phyloP scores from a whole-genome alignment of 2,888 invertebrate species.

The Eretmocerus hayati region DNA sequence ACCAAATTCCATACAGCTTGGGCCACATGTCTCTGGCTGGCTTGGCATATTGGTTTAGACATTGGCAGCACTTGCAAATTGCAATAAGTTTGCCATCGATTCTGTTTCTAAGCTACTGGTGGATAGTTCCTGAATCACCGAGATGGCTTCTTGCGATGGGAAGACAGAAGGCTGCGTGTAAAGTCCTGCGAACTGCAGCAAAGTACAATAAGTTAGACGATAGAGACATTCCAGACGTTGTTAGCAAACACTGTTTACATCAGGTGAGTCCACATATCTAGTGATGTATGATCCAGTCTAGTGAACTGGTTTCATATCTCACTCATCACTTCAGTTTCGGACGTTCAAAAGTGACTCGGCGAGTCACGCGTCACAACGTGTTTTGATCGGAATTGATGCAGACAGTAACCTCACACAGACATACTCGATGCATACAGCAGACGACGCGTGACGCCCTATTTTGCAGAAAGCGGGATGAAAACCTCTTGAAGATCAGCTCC shows the following conservation, averaged over 20 bases:
- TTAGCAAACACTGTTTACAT: slow-evolving; percentile 37
- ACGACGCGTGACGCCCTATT: too few relatives aligned
- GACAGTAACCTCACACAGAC: too few relatives aligned
- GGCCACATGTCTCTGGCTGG: slow-evolving; percentile 60
- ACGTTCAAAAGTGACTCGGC: too few relatives aligned
- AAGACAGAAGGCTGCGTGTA: slow-evolving; percentile 55
- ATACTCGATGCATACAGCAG: too few relatives aligned
- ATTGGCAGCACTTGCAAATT: slow-evolving; percentile 63
- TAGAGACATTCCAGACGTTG: slow-evolving; percentile 37
- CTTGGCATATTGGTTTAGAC: slow-evolving; percentile 59
- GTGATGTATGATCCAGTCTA: too few relatives aligned
- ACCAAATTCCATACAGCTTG: slow-evolving; percentile 64
- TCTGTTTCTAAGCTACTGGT: slow-evolving; percentile 57
- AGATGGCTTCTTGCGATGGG: slow-evolving; percentile 70
- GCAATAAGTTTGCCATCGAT: slow-evolving; percentile 59
- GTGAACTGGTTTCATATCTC: too few relatives aligned
- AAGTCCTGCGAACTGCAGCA: slow-evolving; percentile 60
- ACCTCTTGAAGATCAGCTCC: too few relatives aligned
- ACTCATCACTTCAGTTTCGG: too few relatives aligned
- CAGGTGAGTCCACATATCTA: slow-evolving; percentile 36
- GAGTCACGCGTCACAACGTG: too few relatives aligned
- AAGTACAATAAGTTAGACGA: slow-evolving; percentile 40
- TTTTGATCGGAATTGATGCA: too few relatives aligned
- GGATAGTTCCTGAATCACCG: slow-evolving; percentile 72
- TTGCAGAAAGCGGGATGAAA: too few relatives aligned